These are phyloP conservation scores for Otocyon megalotis DNA, from an alignment of 2,113 vertebrate species.

Conservation along the genomic window DNA sequence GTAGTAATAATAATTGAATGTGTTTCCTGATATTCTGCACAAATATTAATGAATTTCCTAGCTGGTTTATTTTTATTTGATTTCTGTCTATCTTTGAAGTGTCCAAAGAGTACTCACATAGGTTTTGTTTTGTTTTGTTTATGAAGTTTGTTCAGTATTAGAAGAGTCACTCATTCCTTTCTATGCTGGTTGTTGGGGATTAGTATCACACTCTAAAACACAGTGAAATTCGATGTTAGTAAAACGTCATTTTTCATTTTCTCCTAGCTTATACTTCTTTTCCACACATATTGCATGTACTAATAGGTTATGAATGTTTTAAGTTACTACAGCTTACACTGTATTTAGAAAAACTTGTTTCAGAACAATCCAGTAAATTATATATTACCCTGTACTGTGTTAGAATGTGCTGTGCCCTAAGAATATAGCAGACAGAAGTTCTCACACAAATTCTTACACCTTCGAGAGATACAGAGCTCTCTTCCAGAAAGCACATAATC, in stretches of 20 bases:
- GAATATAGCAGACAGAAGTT: background rate
- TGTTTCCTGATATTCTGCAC: background rate
- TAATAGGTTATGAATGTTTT: background rate
- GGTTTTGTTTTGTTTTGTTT: conserved; percentile 61
- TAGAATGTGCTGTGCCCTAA: background rate
- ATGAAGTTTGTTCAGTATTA: conserved; percentile 32
- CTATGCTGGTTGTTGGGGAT: background rate
- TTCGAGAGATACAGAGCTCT: background rate
- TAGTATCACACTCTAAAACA: background rate
- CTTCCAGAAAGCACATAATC: background rate
- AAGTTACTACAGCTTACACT: background rate
- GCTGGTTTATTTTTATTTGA: conserved; percentile 27
- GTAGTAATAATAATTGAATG: background rate
- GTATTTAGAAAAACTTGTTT: background rate
- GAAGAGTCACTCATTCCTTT: conserved; percentile 34
- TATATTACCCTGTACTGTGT: background rate
- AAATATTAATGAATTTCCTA: background rate
- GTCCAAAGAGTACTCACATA: conserved; percentile 24
- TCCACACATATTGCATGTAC: background rate
- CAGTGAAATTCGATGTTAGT: conserved; percentile 13
- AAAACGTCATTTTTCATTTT: background rate
- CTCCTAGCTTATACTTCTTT: background rate
- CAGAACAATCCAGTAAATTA: background rate
- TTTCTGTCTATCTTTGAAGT: conserved; percentile 22
- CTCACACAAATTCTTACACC: background rate